Conservation (phyloP, 2,113 vertebrate species). For the Vimba vimba region DNA sequence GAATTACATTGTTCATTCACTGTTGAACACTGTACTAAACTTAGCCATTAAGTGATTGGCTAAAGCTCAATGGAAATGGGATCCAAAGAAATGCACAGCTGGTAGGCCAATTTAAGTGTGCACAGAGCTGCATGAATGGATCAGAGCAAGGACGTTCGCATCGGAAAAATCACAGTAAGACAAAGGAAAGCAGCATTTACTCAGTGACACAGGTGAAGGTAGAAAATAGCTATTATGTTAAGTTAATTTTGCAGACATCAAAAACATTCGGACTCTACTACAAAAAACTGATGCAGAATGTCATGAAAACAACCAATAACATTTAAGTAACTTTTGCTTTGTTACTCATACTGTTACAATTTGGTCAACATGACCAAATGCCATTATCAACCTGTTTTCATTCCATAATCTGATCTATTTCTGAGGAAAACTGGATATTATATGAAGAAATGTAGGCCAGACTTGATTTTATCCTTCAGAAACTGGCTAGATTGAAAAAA, state of each 20-base stretch:
- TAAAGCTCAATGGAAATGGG: slow-evolving; percentile 37
- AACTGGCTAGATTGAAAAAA: background rate
- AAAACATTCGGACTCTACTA: slow-evolving; percentile 5
- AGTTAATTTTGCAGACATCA: slow-evolving; percentile 12
- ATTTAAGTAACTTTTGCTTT: background rate
- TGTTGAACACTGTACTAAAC: slow-evolving; percentile 32
- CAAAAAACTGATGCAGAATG: background rate
- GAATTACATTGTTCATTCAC: slow-evolving; percentile 20
- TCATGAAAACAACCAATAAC: background rate
- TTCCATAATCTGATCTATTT: background rate
- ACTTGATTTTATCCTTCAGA: background rate
- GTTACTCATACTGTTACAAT: background rate
- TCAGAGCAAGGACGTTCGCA: slow-evolving; percentile 1
- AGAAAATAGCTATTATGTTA: slow-evolving; percentile 15
- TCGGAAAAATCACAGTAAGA: slow-evolving; percentile 7
- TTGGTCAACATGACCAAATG: background rate
- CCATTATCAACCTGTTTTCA: background rate
- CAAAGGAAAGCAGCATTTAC: slow-evolving; percentile 35
- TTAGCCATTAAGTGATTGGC: slow-evolving; percentile 34
- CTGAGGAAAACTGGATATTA: background rate
- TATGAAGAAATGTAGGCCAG: background rate
- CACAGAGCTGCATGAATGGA: slow-evolving; percentile 49
- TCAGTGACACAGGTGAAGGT: slow-evolving; percentile 5
- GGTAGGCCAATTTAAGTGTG: slow-evolving; percentile 12
- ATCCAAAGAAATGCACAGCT: slow-evolving; percentile 44